These are phyloP conservation scores for Trichonephila clavata DNA, from an alignment of 1,140 invertebrate genomes.

Conservation along the genomic window DNA sequence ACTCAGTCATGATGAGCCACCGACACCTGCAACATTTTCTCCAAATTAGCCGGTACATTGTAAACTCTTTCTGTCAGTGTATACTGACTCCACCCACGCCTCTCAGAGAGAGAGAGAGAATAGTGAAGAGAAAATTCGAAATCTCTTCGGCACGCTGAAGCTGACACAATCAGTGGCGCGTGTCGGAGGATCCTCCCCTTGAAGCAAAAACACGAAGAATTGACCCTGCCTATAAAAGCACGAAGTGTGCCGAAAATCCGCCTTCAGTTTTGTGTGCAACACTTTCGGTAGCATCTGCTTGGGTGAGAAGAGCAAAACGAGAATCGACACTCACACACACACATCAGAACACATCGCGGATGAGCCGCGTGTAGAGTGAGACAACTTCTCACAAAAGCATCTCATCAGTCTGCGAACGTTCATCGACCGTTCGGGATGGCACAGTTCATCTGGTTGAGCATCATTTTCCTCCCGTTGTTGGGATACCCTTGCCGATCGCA, in stretches of 20 bases:
- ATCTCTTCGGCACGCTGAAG: constrained; percentile 5
- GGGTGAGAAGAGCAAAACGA: neutral
- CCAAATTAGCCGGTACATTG: constrained; percentile 13
- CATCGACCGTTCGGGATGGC: constrained; percentile 63
- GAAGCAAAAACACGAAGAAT: neutral
- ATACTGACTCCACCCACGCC: neutral
- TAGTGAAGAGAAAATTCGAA: constrained; percentile 4
- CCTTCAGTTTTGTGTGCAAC: constrained; percentile 19
- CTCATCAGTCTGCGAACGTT: constrained; percentile 13
- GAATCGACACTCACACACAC: neutral
- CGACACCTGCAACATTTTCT: neutral
- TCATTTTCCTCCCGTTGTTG: neutral
- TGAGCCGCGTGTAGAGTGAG: neutral
- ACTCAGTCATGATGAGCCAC: neutral
- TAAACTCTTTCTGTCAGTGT: neutral
- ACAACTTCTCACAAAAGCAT: neutral
- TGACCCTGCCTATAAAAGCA: constrained; percentile 66
- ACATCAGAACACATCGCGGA: neutral
- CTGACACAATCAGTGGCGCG: constrained; percentile 2
- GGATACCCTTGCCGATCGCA: constrained; percentile 1
- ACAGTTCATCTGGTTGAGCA: constrained; percentile 6
- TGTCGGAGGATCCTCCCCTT: constrained; percentile 8
- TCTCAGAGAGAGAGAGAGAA: neutral
- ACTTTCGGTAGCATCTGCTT: neutral
- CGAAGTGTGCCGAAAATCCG: constrained; percentile 39